These are phyloP conservation scores for Fratercula arctica DNA, from an alignment of 2,797 vertebrate species.

Conservation along the genomic window DNA sequence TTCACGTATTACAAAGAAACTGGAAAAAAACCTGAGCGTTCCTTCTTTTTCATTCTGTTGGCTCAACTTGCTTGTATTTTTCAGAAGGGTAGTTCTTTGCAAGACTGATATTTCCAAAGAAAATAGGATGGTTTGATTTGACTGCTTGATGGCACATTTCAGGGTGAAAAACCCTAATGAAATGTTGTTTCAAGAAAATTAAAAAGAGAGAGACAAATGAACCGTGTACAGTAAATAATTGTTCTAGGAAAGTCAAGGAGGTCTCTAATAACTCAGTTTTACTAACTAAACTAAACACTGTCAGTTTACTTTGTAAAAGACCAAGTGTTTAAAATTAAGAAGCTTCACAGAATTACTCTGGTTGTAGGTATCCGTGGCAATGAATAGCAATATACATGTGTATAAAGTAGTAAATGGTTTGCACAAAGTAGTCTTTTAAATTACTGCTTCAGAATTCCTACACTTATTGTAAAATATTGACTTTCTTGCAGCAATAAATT, in stretches of 20 bases:
- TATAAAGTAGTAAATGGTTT: conserved; percentile 61
- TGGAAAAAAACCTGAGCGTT: neutral
- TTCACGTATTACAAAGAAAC: neutral
- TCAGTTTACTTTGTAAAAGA: conserved; percentile 42
- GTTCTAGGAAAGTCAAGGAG: conserved; percentile 17
- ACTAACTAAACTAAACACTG: conserved; percentile 33
- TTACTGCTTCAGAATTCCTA: conserved; percentile 58
- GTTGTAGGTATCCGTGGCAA: conserved; percentile 28
- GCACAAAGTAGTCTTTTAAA: conserved; percentile 69
- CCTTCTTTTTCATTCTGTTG: neutral
- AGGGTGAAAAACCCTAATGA: neutral
- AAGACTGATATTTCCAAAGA: neutral
- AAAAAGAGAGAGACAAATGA: conserved; percentile 3
- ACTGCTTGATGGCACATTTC: neutral
- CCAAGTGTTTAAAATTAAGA: conserved; percentile 32
- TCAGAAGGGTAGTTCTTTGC: neutral
- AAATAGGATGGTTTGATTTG: neutral
- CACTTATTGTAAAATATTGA: conserved; percentile 77
- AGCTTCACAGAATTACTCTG: neutral
- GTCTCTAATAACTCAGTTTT: conserved; percentile 55
- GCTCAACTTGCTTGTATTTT: neutral
- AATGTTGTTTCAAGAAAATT: conserved; percentile 54
- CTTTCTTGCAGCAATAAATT: conserved; percentile 69
- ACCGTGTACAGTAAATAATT: conserved; percentile 24
- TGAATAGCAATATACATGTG: conserved; percentile 32